phyloP scores from a whole-genome alignment of 2,113 vertebrate species.

The Scortum barcoo region DNA sequence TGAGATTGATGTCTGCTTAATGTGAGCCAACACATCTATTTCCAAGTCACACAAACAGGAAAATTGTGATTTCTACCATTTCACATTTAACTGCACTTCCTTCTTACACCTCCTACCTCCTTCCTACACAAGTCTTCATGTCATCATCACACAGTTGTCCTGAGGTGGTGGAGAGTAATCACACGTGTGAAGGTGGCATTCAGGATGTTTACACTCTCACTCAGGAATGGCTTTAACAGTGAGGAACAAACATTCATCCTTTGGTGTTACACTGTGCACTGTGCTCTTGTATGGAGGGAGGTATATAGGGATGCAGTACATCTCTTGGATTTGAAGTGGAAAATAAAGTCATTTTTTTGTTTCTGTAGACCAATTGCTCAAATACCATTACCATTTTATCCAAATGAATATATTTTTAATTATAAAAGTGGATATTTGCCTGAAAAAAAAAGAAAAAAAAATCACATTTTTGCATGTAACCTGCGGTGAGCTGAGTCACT shows the following conservation, averaged over 20 bases:
- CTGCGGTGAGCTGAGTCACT: neutral
- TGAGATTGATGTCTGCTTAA: neutral
- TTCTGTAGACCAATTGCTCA: neutral
- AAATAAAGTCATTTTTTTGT: neutral
- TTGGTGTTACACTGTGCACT: neutral
- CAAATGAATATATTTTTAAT: neutral
- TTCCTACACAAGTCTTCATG: neutral
- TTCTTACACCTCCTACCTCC: slow-evolving; percentile 2
- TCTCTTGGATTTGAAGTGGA: neutral
- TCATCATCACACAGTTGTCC: slow-evolving; percentile 11
- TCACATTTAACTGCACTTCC: neutral
- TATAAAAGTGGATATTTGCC: neutral
- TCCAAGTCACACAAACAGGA: neutral
- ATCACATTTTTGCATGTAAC: neutral
- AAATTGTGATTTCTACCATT: slow-evolving; percentile 8
- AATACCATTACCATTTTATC: neutral
- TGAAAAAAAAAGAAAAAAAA: no score
- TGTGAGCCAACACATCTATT: neutral
- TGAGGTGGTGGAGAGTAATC: slow-evolving; percentile 23
- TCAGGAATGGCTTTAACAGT: neutral
- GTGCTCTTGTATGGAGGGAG: neutral
- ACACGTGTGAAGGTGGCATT: neutral
- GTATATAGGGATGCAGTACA: neutral
- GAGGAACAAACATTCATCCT: neutral
- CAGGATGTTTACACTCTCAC: neutral